Conservation (phyloP, 1,140 invertebrate species). For the Musca domestica region DNA sequence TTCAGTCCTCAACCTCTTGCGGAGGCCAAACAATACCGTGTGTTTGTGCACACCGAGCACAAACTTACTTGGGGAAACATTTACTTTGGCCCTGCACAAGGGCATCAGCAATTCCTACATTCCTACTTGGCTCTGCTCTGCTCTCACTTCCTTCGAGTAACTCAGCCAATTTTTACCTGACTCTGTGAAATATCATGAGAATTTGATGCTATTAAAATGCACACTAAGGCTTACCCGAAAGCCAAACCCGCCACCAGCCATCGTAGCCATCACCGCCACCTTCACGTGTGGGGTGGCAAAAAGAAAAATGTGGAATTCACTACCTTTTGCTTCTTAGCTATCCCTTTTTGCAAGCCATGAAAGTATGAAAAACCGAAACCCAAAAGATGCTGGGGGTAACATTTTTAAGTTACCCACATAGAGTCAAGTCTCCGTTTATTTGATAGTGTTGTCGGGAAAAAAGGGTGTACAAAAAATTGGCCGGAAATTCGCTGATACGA, state of each 20-base stretch:
- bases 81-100: neutral
- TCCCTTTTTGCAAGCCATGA: too few species aligned
- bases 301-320: neutral
- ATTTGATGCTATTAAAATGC: slow-evolving; percentile 20
- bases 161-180: too few species aligned
- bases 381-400: too few species aligned
- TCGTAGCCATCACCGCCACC: neutral
- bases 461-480: neutral
- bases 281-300: neutral
- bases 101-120: neutral
- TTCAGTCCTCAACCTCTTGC: too few species aligned
- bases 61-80: neutral
- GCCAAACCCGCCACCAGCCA: neutral
- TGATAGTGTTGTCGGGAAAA: neutral
- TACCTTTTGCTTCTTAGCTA: too few species aligned
- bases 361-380: too few species aligned
- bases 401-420: neutral
- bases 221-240: slow-evolving; percentile 11
- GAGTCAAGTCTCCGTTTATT: neutral
- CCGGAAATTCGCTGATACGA: slow-evolving; percentile 4
- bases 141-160: neutral
- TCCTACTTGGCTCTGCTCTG: too few species aligned
- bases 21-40: too few species aligned
- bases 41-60: neutral
- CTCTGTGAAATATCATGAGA: slow-evolving; percentile 4